Conservation (phyloP, 2,113 vertebrate species). For the Eonycteris spelaea region DNA sequence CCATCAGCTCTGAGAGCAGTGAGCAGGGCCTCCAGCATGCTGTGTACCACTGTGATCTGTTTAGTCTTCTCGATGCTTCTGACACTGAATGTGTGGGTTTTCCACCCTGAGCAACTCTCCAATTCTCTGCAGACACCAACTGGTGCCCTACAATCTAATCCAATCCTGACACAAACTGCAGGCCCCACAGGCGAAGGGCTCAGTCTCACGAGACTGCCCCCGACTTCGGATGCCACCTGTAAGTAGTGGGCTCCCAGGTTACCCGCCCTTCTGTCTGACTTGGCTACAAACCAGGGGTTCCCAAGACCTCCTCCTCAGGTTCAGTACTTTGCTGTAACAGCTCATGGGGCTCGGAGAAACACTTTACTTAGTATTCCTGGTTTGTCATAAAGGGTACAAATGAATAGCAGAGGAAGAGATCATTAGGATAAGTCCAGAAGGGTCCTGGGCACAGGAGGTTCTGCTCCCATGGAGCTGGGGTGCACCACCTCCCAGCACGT, state of each 20-base stretch:
- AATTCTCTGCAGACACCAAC: neutral
- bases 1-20: neutral
- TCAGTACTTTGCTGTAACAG: neutral
- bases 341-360: neutral
- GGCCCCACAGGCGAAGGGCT: neutral
- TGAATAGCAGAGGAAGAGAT: neutral
- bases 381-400: neutral
- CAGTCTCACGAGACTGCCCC: neutral
- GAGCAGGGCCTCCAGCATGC: neutral
- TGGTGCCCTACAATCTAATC: neutral
- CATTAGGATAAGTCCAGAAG: neutral
- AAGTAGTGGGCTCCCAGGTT: neutral
- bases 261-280: too few relatives aligned
- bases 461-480: neutral
- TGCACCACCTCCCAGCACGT: neutral
- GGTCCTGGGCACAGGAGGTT: neutral
- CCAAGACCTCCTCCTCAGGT: neutral
- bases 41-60: too few relatives aligned
- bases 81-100: neutral
- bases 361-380: neutral
- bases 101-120: neutral
- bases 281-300: neutral
- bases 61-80: neutral
- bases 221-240: neutral
- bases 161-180: neutral